These are phyloP conservation scores for Zaprionus ghesquierei DNA, from an alignment of 1,140 invertebrate genomes.

Conservation along the genomic window DNA sequence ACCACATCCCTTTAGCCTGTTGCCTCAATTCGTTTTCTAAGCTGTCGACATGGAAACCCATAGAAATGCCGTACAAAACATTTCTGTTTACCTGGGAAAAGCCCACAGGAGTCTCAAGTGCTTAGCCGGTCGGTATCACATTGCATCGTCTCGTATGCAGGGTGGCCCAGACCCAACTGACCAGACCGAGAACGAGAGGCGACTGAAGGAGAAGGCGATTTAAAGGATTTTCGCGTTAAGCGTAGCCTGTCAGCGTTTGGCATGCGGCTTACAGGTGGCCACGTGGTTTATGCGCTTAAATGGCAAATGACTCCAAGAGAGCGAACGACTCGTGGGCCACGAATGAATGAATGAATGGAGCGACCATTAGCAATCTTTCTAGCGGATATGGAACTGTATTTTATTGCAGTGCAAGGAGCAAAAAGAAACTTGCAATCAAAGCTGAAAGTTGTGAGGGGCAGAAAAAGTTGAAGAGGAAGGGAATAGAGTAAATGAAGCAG, in stretches of 20 bases:
- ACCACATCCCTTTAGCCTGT: background rate
- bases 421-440: background rate
- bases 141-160: background rate
- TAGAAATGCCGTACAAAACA: slow-evolving; percentile 42
- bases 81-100: slow-evolving; percentile 56
- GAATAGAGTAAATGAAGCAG: background rate
- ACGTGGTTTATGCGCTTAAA: slow-evolving; percentile 64
- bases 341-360: slow-evolving; percentile 60
- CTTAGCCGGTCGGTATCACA: slow-evolving; percentile 25
- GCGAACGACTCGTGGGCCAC: slow-evolving; percentile 21
- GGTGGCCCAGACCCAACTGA: background rate
- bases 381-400: slow-evolving; percentile 45
- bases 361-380: background rate
- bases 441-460: background rate
- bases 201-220: slow-evolving; percentile 56
- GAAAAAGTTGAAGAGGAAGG: background rate
- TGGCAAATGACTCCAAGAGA: slow-evolving; percentile 51
- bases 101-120: slow-evolving; percentile 45
- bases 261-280: slow-evolving; percentile 76
- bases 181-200: background rate
- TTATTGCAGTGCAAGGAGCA: slow-evolving; percentile 18
- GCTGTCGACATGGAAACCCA: slow-evolving; percentile 29
- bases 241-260: slow-evolving; percentile 73
- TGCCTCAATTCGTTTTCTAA: slow-evolving; percentile 15
- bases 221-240: slow-evolving; percentile 72